Evolutionary conservation across 2,888 invertebrate genomes (phyloP), one percentile per base, ranked within the genome.

Genomic region (Perithous albicinctus): DNA sequence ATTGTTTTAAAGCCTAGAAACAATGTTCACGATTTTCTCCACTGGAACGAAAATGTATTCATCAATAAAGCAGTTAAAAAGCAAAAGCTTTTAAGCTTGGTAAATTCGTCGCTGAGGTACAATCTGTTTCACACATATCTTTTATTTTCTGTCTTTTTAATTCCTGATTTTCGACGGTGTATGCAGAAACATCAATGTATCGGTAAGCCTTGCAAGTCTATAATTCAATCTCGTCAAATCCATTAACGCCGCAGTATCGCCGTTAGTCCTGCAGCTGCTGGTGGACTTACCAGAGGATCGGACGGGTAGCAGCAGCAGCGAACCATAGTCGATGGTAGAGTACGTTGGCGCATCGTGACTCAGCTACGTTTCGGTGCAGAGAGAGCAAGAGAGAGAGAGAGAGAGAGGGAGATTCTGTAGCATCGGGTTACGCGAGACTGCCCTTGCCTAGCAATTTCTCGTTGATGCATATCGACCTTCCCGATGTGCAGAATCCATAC

Each of bases 191-290:
- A 61, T 41, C 66, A 64, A 76, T 72, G 46, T 72, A 66, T 70
- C 70, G 38, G 63, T 35, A 23, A 70, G 20, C 46, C 72, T 63
- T 51, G 35, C 23, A 38, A 63, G 29, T 54, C 75, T 76, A 80
- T 82, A 78, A 82, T 84, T 80, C 84, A 75, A 82, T 82, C 78
- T 78, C 82, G 79, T 84, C 77, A 63, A 77, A 80, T 84, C 80
- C 75, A 82, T 82, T 80, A 82, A 80, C 78, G 67, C 72, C 63
- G 63, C 61, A 29, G 67, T 64, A 74, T 59, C 63, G 56, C 41
- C 48, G 69, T 59, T 78, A 51, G 41, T 59, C 38, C 48, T 66
- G 48, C 18, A 59, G 43, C 75, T 59, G 59, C 74, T 26, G 70
- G 59, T 75, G 51, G 64, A 63, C 63, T 70, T 64, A 64, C 69